Evolutionary conservation across 2,888 invertebrate species (phyloP), one percentile per base, ranked within the genome.

Genomic region (Trachelus iudaicus): DNA sequence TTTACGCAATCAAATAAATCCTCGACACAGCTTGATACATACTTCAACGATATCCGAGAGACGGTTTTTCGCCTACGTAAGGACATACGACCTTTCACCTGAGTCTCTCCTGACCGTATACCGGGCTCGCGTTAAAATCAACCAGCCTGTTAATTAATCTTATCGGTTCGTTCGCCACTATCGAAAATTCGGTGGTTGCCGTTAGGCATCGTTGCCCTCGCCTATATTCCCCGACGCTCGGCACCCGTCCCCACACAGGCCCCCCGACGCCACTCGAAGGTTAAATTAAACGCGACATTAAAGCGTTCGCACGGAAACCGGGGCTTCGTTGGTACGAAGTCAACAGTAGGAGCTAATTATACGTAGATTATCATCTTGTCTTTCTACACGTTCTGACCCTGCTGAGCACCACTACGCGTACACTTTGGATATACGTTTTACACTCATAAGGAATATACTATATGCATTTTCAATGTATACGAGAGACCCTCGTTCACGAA

Each of bases 351-450:
- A 83, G 86, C 85, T 87, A 85, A 87, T 87, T 86, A 85, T 83
- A 81, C 79, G 80, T 80, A 83, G 86, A 86, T 87, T 85, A 86
- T 82, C 87, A 86, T 87, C 87, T 84, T 79, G 82, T 78, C 80
- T 79, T 77, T 81, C 81, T 77, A 82, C 82, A 78, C 77, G 75
- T 76, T 78, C 79, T 83, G 82, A 83, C 82, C 82, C 83, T 79
- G 79, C 56, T 73, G 77, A 74, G 77, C 76, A 75, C 56, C 71
- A 71, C 33, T 75, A 56, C 77, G 31, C 23, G 9, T 23, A 23
- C 23, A 9, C 56, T 56, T 9, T 56, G 56, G 56, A 56, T 56
- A 56, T 23, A 56, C 56, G 9, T 56, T 56, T 9, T 23, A 56
- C 56, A 56, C 56, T 56, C 56, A 23, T 56, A 56, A 9, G 56